A percentile compares a stretch with the other conserved stretches of the same genome.
Evolutionary conservation across 2,113 vertebrate genomes (phyloP).

Genomic region (Puma concolor): DNA sequence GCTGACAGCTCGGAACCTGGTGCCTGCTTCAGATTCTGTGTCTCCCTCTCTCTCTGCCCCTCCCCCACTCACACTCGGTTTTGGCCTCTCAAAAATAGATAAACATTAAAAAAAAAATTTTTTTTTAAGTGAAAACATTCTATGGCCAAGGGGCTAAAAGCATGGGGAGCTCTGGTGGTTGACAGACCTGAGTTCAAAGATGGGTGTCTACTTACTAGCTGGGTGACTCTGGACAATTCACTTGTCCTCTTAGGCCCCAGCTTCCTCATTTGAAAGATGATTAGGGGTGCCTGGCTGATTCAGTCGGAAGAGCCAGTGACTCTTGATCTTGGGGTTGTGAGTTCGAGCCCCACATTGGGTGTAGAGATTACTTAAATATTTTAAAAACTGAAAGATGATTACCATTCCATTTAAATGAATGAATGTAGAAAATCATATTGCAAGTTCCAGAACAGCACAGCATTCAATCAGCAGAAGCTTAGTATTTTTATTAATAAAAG

Average conservation of each 20-base stretch:
- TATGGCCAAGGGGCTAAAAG: background rate
- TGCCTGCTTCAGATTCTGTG: too few species aligned
- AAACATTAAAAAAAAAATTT: too few species aligned
- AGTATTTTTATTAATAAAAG: slow-evolving; percentile 3
- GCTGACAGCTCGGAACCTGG: too few species aligned
- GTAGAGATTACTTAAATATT: too few species aligned
- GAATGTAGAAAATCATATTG: background rate
- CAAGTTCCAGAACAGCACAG: background rate
- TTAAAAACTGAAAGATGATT: background rate
- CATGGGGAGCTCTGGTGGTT: background rate
- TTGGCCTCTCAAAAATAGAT: too few species aligned
- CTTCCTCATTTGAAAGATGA: background rate
- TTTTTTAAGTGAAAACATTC: background rate
- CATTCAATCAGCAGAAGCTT: background rate
- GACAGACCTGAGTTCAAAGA: background rate
- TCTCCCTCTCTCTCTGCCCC: too few species aligned
- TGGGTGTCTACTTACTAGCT: background rate
- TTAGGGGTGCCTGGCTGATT: background rate
- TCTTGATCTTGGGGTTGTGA: too few species aligned
- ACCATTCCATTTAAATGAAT: background rate
- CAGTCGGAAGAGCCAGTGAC: too few species aligned
- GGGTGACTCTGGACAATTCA: background rate
- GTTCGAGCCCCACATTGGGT: too few species aligned
- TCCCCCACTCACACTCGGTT: too few species aligned
- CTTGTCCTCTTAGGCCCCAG: background rate